Percentiles rank a stretch among this genome's conserved stretches.
These are phyloP conservation scores for Chironomus riparius DNA, from an alignment of 2,888 invertebrate species.

Conservation along the genomic window DNA sequence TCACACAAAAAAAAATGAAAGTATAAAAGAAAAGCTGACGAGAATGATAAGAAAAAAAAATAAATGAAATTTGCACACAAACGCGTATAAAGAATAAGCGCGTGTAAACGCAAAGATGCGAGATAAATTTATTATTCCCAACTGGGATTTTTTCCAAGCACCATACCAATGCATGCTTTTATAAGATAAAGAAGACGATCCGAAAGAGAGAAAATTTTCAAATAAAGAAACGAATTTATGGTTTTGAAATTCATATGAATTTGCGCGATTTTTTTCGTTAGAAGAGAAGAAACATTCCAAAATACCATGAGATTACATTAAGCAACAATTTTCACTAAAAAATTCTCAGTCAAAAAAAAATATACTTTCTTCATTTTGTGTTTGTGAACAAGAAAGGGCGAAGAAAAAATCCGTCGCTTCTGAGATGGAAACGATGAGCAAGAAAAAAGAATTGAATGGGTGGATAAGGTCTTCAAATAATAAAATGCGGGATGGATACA, in stretches of 20 bases:
- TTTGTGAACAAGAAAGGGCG: too few species aligned
- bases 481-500: too few species aligned
- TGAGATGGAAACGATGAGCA: neutral
- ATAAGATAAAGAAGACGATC: neutral
- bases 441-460: neutral
- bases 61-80: neutral
- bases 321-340: neutral
- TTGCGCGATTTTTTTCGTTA: neutral
- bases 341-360: neutral
- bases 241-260: conserved; percentile 7
- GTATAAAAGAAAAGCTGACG: too few species aligned
- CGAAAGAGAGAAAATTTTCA: neutral
- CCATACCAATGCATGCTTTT: neutral
- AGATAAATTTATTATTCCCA: neutral
- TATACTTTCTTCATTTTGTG: neutral
- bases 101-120: neutral
- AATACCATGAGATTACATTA: neutral
- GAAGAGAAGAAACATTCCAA: neutral
- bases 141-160: neutral
- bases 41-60: too few species aligned
- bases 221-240: conserved; percentile 25
- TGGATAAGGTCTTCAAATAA: neutral
- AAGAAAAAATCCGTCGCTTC: too few species aligned
- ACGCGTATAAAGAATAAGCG: neutral
- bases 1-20: too few species aligned